Percentiles rank a stretch among this genome's conserved stretches.
Conservation (phyloP, 2,113 vertebrate genomes). For the Alces alces region DNA sequence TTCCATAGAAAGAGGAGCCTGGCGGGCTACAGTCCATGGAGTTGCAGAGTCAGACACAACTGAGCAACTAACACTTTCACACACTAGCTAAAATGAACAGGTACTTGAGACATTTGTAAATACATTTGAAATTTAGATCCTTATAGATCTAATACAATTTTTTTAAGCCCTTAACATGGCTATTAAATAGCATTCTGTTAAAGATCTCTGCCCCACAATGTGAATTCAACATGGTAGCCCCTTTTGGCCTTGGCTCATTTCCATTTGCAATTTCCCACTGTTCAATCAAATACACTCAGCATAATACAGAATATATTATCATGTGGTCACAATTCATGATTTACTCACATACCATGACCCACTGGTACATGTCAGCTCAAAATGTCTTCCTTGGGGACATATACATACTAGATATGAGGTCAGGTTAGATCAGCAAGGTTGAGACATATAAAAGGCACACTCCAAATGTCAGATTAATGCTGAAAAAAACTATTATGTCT, state of each 20-base stretch:
- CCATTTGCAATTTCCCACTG: neutral
- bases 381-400: neutral
- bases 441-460: neutral
- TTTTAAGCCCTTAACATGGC: neutral
- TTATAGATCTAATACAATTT: neutral
- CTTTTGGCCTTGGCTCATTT: neutral
- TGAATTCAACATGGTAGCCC: neutral
- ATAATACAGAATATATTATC: neutral
- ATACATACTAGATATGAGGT: neutral
- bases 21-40: too few species aligned
- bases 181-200: neutral
- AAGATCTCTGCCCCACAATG: neutral
- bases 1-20: neutral
- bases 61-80: neutral
- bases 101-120: neutral
- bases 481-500: neutral
- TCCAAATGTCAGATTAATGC: neutral
- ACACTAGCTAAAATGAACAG: neutral
- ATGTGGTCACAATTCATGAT: neutral
- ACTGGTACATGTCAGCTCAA: neutral
- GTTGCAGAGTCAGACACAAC: neutral
- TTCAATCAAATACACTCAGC: neutral
- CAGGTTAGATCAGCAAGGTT: neutral
- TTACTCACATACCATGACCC: neutral
- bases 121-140: neutral